Percentiles rank a stretch among this genome's conserved stretches.
Conservation (phyloP, 2,797 vertebrate species). For the Lagorchestes hirsutus region DNA sequence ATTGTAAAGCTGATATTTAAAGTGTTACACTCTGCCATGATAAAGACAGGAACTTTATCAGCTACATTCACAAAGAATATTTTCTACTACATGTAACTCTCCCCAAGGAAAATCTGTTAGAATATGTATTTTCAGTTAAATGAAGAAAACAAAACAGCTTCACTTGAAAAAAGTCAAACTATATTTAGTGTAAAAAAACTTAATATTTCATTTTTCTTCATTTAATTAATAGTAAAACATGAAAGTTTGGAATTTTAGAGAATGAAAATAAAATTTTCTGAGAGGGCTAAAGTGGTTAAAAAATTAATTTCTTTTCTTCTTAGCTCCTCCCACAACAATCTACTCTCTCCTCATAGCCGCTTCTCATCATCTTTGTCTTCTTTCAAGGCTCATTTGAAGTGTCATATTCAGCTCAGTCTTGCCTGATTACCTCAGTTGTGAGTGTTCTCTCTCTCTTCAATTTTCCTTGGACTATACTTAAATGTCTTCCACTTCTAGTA, state of each 20-base stretch:
- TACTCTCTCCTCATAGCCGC: not conserved
- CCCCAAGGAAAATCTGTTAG: not conserved
- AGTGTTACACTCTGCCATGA: not conserved
- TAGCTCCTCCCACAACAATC: not conserved
- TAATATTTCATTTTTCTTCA: not conserved
- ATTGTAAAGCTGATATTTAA: not conserved
- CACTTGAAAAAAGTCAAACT: not conserved
- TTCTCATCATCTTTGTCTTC: not conserved
- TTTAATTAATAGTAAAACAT: not conserved
- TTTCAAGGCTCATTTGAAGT: not conserved
- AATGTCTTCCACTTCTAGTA: not conserved
- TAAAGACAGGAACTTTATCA: not conserved
- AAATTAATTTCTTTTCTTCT: not conserved
- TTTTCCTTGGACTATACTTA: not conserved
- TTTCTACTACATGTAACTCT: not conserved
- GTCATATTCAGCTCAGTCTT: not conserved
- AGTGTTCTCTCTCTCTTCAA: not conserved
- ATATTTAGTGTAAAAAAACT: not conserved
- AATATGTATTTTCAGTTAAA: not conserved
- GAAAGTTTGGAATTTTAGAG: not conserved
- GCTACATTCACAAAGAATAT: not conserved
- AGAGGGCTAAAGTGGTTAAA: not conserved
- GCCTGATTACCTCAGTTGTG: not conserved
- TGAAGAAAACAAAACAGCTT: not conserved
- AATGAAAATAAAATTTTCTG: not conserved